These are phyloP conservation scores for Cryptomyrus ogoouensis DNA, from an alignment of 2,113 vertebrate genomes.

Conservation along the genomic window DNA sequence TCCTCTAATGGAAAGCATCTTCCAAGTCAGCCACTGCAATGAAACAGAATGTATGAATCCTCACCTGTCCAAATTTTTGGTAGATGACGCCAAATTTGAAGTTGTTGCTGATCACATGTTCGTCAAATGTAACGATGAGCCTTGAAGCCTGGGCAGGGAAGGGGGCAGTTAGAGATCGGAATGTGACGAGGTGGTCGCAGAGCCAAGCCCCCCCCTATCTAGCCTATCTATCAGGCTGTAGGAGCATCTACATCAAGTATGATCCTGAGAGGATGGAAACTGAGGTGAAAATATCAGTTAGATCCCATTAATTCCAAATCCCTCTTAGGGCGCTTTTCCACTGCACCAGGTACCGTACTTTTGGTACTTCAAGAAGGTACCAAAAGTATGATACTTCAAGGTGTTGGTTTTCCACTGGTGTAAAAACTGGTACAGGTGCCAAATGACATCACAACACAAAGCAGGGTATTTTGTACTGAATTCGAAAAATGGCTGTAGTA, in stretches of 20 bases:
- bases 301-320: neutral
- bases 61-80: slow-evolving; percentile 91
- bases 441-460: no score
- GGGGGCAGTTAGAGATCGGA: neutral
- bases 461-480: no score
- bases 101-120: slow-evolving; percentile 93
- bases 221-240: neutral
- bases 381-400: no score
- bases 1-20: neutral
- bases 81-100: slow-evolving; percentile 97
- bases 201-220: neutral
- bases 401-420: no score
- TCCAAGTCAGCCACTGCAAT: neutral
- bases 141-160: slow-evolving; percentile 73
- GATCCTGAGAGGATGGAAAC: no score
- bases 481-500: no score
- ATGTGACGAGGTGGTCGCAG: neutral
- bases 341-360: no score
- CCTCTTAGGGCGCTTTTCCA: no score
- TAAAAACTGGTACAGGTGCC: no score
- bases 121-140: slow-evolving; percentile 88
- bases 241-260: no score
- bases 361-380: no score
- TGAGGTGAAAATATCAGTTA: neutral
- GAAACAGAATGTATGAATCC: slow-evolving; percentile 22